Percentiles rank a stretch among this genome's conserved stretches.
Conservation (phyloP, 2,888 invertebrate genomes). For the Drosophila anomalipes region DNA sequence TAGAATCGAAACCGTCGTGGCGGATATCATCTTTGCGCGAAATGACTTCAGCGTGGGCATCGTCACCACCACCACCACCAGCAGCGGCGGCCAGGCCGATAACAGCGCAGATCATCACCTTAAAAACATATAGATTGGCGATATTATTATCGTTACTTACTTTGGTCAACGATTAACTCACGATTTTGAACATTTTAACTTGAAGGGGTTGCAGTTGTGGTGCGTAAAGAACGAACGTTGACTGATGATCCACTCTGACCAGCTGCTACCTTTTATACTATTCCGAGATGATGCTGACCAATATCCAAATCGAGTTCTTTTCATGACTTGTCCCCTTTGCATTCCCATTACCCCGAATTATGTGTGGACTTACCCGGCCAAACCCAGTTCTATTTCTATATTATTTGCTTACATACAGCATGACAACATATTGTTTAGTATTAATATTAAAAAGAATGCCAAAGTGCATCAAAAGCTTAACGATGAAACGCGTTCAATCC, state of each 20-base stretch:
- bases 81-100: conserved; percentile 58
- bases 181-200: conserved; percentile 68
- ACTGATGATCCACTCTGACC: conserved; percentile 43
- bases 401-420: conserved; percentile 28
- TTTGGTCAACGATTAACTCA: conserved; percentile 35
- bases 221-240: conserved; percentile 41
- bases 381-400: conserved; percentile 17
- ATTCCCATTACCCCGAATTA: conserved; percentile 36
- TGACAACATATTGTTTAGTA: conserved; percentile 19
- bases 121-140: background rate
- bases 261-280: conserved; percentile 45
- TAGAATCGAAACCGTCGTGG: conserved; percentile 74
- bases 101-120: conserved; percentile 69
- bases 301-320: conserved; percentile 19
- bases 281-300: background rate
- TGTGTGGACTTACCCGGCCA: conserved; percentile 12
- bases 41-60: conserved; percentile 38
- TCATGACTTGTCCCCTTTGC: conserved; percentile 22
- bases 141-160: background rate
- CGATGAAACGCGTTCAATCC: conserved; percentile 34
- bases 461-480: conserved; percentile 37
- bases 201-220: conserved; percentile 36
- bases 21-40: conserved; percentile 63
- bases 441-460: conserved; percentile 20
- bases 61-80: conserved; percentile 11